Percentiles rank a stretch among this genome's conserved stretches.
Conservation (phyloP, 2,113 vertebrate genomes). For the Emydura subglobosa region DNA sequence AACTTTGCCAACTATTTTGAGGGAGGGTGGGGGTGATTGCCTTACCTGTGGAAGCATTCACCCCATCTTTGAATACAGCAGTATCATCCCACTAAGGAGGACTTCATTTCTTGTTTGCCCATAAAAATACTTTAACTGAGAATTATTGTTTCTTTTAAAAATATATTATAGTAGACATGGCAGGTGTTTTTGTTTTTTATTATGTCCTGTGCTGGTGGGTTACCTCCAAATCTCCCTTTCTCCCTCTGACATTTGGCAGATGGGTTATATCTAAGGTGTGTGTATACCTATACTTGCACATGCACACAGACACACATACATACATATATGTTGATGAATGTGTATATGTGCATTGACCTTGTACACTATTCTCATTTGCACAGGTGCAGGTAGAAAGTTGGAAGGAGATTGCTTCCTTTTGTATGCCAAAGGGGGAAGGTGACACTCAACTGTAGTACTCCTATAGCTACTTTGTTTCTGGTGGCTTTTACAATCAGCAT, state of each 20-base stretch:
- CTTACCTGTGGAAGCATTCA: neutral
- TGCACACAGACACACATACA: too few relatives aligned
- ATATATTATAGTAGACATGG: neutral
- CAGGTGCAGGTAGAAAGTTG: too few relatives aligned
- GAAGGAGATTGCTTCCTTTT: too few relatives aligned
- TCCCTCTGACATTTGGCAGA: neutral
- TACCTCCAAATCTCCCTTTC: neutral
- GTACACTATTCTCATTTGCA: too few relatives aligned
- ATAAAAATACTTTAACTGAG: neutral
- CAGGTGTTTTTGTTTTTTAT: too few relatives aligned
- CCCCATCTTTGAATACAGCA: neutral
- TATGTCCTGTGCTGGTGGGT: neutral
- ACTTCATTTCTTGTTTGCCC: neutral
- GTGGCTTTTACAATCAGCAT: neutral
- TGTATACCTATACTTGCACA: too few relatives aligned
- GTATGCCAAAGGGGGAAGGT: too few relatives aligned
- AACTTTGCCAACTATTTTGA: neutral
- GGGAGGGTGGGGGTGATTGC: neutral
- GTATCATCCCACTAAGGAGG: neutral
- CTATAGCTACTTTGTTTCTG: neutral
- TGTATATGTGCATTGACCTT: too few relatives aligned
- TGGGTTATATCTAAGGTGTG: neutral
- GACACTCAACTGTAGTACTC: too few relatives aligned
- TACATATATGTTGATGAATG: too few relatives aligned
- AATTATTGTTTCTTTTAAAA: neutral